Base-by-base conservation (phyloP, 2,888 invertebrate species). In the Pristionchus mayeri region DNA sequence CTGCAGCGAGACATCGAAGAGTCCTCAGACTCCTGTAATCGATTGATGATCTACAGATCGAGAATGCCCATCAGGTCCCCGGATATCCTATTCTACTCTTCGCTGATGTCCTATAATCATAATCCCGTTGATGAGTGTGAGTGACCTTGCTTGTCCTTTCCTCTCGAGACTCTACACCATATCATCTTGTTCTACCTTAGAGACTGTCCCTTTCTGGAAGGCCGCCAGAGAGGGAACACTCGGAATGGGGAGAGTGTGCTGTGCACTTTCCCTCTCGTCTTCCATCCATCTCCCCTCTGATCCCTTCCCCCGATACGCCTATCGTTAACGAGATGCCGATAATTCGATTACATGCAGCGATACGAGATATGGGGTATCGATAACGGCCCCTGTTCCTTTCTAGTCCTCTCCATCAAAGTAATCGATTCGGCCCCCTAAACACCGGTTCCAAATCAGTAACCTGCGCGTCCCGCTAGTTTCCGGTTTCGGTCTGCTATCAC, bases 1-100 rank as follows among this genome's bases (percentile, higher is more conserved):
- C 87, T 89, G 87, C 92, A 92, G n/a, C 90, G 87, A 1, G 90
- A 90, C 30, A 88, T 85, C 44, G 90, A 88, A 30, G 86, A 76
- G 37, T 87, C 87, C 40, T 87, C 89, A 9, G 24, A 21, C 3
- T 57, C 80, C 80, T 80, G 76, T 7, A 6, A 48, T 67, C 9
- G 24, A 44, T 48, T 78, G 50, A 30, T 11, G 76, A 50, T 78
- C 27, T 27, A 21, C 27, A 50, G 21, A 13, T 44, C 44, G n/a
- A 44, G 7, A 44, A 44, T 44, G 44, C 13, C 6, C 44, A 44
- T 44, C 44, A 3, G 11, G 71, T 71, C 71, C 71, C 63, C 63
- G 27, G 27, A 63, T 63, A 30, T 63, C 63, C 63, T n/a, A n/a
- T n/a, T n/a, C n/a, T n/a, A n/a, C n/a, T 63, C 63, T 30, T 34